Conservation (phyloP, 2,113 vertebrate species). For the Megaceryle maxima region DNA sequence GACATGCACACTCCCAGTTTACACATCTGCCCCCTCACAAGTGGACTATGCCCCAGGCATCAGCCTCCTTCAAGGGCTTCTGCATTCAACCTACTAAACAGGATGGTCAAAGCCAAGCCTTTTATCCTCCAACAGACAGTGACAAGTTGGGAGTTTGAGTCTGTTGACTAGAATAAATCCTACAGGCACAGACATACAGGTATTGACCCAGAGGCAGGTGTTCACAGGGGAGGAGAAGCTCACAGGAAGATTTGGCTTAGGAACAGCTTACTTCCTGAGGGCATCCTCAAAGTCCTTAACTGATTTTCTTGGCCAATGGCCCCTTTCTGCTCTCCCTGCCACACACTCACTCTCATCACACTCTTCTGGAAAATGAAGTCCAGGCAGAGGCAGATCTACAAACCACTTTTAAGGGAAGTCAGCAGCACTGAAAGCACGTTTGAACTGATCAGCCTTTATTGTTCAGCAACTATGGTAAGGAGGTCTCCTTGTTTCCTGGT, state of each 20-base stretch:
- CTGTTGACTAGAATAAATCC: background rate
- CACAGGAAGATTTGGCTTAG: background rate
- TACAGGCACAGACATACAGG: background rate
- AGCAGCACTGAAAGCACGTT: background rate
- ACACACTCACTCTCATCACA: rapidly evolving
- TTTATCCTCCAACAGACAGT: background rate
- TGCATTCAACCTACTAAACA: rapidly evolving
- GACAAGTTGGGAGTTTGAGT: background rate
- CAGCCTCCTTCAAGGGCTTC: background rate
- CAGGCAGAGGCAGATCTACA: background rate
- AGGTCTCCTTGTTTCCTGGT: background rate
- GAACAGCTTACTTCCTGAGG: background rate
- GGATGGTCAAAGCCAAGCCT: background rate
- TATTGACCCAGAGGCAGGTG: background rate
- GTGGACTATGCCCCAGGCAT: rapidly evolving
- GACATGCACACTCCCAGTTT: background rate
- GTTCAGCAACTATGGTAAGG: background rate
- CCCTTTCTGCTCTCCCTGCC: background rate
- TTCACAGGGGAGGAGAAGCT: background rate
- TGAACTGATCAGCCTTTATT: background rate
- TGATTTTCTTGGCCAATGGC: background rate
- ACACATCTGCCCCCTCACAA: rapidly evolving
- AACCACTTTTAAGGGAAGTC: rapidly evolving
- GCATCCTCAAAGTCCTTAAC: background rate
- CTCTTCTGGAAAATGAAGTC: background rate